These are phyloP conservation scores for Apostichopus parvimensis DNA, from an alignment of 35 echinoderm and acorn worm species.

Conservation along the genomic window DNA sequence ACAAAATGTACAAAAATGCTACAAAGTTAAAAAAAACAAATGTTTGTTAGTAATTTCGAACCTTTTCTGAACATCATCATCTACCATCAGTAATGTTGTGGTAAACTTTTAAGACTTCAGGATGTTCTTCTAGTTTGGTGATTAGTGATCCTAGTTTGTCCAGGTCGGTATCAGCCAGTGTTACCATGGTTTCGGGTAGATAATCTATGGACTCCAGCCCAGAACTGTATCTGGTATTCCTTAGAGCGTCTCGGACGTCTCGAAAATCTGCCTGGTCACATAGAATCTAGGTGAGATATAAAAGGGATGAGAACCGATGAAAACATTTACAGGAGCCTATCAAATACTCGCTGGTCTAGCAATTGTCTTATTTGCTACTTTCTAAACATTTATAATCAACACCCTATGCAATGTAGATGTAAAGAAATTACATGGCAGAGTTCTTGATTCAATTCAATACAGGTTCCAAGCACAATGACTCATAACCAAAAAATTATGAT, in stretches of 20 bases:
- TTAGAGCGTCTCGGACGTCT: background rate
- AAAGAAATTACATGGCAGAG: too few relatives aligned
- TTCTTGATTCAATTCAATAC: too few relatives aligned
- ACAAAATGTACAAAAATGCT: background rate
- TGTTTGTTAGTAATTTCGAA: background rate
- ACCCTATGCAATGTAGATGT: too few relatives aligned
- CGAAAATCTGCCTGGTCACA: constrained; percentile 49
- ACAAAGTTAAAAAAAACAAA: too few relatives aligned
- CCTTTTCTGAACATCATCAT: background rate
- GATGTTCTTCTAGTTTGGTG: constrained; percentile 22
- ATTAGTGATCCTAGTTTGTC: constrained; percentile 15
- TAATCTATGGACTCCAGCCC: constrained; percentile 3
- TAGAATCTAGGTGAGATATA: background rate
- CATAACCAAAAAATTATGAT: too few relatives aligned
- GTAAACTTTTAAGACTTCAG: background rate
- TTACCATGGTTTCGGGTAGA: background rate
- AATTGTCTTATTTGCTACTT: too few relatives aligned
- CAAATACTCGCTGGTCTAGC: too few relatives aligned
- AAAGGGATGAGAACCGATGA: too few relatives aligned
- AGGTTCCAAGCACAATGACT: too few relatives aligned
- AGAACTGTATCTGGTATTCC: background rate
- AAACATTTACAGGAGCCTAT: too few relatives aligned
- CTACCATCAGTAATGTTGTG: constrained; percentile 20
- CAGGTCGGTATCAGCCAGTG: background rate
- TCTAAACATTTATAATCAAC: too few relatives aligned